Evolutionary conservation across 2,797 vertebrate genomes (phyloP).

Genomic region (Gorsachius magnificus): DNA sequence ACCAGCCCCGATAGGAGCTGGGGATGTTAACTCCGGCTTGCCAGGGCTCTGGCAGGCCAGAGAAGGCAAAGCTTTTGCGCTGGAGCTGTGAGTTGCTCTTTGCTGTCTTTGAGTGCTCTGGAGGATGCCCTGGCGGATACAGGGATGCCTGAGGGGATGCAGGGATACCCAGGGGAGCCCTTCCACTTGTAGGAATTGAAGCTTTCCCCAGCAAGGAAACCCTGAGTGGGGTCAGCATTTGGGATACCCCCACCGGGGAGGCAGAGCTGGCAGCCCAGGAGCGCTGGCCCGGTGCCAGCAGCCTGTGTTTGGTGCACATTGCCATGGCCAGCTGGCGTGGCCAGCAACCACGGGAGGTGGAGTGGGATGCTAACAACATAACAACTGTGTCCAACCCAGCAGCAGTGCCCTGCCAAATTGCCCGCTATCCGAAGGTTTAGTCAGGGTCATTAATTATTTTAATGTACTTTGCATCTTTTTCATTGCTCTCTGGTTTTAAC

Average conservation of each 20-base stretch:
- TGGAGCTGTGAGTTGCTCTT: not conserved
- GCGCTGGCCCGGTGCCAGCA: not conserved
- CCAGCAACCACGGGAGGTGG: not conserved
- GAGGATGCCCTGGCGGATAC: not conserved
- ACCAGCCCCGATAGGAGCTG: not conserved
- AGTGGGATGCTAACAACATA: not conserved
- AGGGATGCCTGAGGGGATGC: not conserved
- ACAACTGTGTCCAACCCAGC: rapidly evolving
- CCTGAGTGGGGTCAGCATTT: not conserved
- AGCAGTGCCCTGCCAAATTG: not conserved
- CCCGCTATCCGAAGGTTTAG: not conserved
- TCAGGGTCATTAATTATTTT: not conserved
- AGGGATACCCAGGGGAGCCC: not conserved
- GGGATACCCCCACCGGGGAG: rapidly evolving
- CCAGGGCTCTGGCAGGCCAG: not conserved
- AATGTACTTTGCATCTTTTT: not conserved
- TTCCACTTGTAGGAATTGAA: not conserved
- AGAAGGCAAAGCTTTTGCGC: not conserved
- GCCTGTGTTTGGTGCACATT: not conserved
- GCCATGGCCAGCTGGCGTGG: not conserved
- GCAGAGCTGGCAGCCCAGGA: not conserved
- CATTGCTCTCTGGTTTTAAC: not conserved
- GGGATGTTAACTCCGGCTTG: not conserved
- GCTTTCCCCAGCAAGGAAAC: not conserved
- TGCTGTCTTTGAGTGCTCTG: not conserved